Evolutionary conservation across 2,888 invertebrate genomes (phyloP), one percentile per base, ranked within the genome.

Genomic region (Xanthia icteritia): DNA sequence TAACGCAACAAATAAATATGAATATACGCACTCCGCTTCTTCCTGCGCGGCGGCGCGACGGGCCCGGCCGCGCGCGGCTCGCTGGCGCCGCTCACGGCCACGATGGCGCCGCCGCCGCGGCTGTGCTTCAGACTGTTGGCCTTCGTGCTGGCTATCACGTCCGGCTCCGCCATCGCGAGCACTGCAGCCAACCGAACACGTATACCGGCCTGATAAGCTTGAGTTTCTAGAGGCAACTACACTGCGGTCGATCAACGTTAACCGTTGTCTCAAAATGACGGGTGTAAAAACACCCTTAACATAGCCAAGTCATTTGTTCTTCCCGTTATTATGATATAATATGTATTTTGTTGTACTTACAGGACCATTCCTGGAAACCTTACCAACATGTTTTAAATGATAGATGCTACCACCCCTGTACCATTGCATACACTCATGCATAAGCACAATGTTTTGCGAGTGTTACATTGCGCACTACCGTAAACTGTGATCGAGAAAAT

Each of bases 141-240:
- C 92, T 99, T 99, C 83, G 99, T 98, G 95, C 99, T 99, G 78
- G 99, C 98, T 89, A 99, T 99, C 90, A 99, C 98, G 95, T 99
- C 99, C 4, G 99, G 99, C 94, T 99, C 99, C 92, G 98, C 97
- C 92, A 97, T 96, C 68, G 97, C 96, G 79, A 97, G 90, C 87
- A 95, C 95, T 94, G 92, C 66, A 45, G 70, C 17, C 69, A 68
- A 73, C 72, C 58, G 68, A 76, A 69, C 36, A 56, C 63, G 39
- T 45, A 27, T n/a, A 58, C 17, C 6, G 20, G 20, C 58, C 45
- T 66, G 67, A 1, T n/a, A 36, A n/a, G 63, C 68, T 68, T 68
- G 68, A 63, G 36, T 64, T 68, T 68, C n/a, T 67, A 63, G 11
- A 36, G 60, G 20, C 45, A 27, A 66, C 67, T 9, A 23, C 36